Conservation (phyloP, 2,113 vertebrate genomes). For the Emberiza fucata region DNA sequence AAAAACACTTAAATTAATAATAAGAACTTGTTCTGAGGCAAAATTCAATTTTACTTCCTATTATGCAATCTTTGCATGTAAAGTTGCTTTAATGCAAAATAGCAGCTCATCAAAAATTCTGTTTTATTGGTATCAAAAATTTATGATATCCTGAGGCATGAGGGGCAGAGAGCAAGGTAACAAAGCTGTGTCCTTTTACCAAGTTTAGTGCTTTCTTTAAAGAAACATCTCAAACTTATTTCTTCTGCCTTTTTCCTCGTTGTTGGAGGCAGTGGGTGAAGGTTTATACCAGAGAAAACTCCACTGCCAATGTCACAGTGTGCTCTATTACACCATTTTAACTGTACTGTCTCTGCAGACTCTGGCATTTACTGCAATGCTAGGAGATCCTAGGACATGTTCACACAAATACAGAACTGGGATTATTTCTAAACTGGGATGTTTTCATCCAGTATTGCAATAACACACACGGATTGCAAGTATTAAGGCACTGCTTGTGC, state of each 20-base stretch:
- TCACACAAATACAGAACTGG: neutral
- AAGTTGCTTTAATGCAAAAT: slow-evolving; percentile 73
- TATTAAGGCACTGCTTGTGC: fast-evolving
- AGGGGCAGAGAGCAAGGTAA: slow-evolving; percentile 65
- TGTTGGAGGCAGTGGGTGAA: neutral
- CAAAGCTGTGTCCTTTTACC: slow-evolving; percentile 60
- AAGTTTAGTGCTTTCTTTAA: slow-evolving; percentile 65
- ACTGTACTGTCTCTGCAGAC: neutral
- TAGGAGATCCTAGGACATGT: neutral
- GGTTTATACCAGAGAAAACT: neutral
- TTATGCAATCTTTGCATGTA: slow-evolving; percentile 71
- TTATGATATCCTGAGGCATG: slow-evolving; percentile 68
- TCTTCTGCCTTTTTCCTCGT: neutral
- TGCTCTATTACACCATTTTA: neutral
- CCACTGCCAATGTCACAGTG: neutral
- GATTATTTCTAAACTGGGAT: neutral
- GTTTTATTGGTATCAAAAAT: slow-evolving; percentile 72
- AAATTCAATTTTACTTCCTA: slow-evolving; percentile 71
- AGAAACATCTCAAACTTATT: slow-evolving; percentile 40
- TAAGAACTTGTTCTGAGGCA: slow-evolving; percentile 72
- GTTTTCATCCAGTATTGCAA: neutral
- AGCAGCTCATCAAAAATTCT: slow-evolving; percentile 68
- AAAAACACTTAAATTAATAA: slow-evolving; percentile 75
- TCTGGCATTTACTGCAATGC: neutral
- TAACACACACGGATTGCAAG: neutral